Evolutionary conservation across 2,113 vertebrate genomes (phyloP), one percentile per base, ranked within the genome.

Genomic region (Tor tambroides): DNA sequence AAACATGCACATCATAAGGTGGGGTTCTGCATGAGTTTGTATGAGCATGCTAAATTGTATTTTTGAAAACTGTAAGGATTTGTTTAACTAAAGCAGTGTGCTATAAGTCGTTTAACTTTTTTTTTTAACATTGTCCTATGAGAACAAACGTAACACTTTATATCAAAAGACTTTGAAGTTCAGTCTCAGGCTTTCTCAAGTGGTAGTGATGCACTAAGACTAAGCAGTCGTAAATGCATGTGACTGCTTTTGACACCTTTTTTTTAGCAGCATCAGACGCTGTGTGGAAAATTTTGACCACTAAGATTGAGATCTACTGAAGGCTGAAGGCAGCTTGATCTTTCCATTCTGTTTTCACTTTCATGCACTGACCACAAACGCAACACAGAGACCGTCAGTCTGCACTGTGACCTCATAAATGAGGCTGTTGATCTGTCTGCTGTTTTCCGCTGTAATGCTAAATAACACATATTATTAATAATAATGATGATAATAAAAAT

Each of bases 211-310:
- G 14, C 51, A 30, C 4, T 54, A 28, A 28, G 21, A 1, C 46
- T 78, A 54, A 54, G 17, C 1, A 54, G 6, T 6, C 46, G 75
- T 28, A 51, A 78, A 26, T 21, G 75, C 75, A 30, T 59, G 8
- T 23, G 32, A 80, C 54, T 61, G 54, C 38, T 56, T 80, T 32
- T 80, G 30, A 63, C 54, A 80, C 51, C 21, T 26, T 80, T 32
- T 15, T 59, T 63, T 38, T 63, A 56, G 78, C 76, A 78, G 21
- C 46, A 54, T 78, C 43, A 78, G 46, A 10, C 1, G 8, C 76
- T 35, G 19, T 78, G 26, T 38, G 78, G 78, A 80, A 80, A 80
- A 19, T 80, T 80, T 80, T 59, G 28, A 80, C 56, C 78, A 28
- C 56, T 41, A 80, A 51, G 26, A 78, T 21, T 21, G 26, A 79